Conservation (phyloP, 2,113 vertebrate species). For the Gallinago paraguaiae region DNA sequence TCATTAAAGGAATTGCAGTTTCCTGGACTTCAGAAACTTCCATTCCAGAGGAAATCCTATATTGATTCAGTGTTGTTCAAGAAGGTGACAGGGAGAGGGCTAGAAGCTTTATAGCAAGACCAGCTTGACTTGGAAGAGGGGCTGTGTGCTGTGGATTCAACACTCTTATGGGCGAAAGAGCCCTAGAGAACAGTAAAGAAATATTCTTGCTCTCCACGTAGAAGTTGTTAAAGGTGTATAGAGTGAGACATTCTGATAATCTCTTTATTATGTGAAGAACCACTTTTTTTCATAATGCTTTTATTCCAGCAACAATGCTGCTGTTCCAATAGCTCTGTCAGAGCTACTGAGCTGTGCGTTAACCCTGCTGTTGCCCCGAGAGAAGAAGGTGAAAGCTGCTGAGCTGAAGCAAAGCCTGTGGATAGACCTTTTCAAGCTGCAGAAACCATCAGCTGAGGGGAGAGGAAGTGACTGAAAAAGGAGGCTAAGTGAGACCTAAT, state of each 20-base stretch:
- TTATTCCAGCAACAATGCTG: constrained; percentile 13
- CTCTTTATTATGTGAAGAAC: constrained; percentile 2
- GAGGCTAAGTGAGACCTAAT: not conserved
- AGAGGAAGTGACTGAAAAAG: not conserved
- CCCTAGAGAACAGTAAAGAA: not conserved
- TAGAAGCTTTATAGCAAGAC: not conserved
- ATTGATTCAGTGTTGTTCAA: not conserved
- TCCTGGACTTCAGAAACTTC: not conserved
- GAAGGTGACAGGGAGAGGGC: not conserved
- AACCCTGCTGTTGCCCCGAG: not conserved
- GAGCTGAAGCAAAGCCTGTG: not conserved
- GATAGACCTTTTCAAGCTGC: not conserved
- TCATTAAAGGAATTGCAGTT: not conserved
- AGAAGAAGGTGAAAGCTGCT: not conserved
- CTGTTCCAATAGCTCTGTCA: constrained; percentile 15
- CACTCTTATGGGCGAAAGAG: not conserved
- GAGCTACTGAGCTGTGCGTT: not conserved
- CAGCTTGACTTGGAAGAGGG: not conserved
- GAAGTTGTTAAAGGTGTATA: not conserved
- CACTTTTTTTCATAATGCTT: not conserved
- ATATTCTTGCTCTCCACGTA: not conserved
- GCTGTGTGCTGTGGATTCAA: not conserved
- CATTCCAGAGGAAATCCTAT: not conserved
- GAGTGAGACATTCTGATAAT: not conserved
- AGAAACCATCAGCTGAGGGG: not conserved